Conservation (phyloP, 1,140 invertebrate genomes). For the Wiebesia pumilae region DNA sequence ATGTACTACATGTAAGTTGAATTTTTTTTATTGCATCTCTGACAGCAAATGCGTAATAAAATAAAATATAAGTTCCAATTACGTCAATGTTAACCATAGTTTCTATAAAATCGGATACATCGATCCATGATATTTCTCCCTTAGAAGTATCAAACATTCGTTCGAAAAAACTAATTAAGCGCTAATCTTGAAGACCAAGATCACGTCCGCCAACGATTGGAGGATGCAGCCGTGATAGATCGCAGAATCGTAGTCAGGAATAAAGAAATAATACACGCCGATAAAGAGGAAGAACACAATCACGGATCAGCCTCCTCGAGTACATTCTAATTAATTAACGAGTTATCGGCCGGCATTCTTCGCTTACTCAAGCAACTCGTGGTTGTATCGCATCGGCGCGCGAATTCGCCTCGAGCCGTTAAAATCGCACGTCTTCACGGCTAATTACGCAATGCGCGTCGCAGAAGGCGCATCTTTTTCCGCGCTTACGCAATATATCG, state of each 20-base stretch:
- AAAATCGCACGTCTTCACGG: constrained; percentile 16
- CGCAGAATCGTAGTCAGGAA: neutral
- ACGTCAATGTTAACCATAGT: neutral
- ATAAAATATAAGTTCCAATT: neutral
- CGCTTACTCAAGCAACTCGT: neutral
- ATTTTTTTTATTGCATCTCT: neutral
- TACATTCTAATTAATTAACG: constrained; percentile 34
- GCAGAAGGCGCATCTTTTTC: constrained; percentile 33
- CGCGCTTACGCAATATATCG: constrained; percentile 34
- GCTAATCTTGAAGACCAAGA: neutral
- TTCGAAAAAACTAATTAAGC: neutral
- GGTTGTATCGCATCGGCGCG: too few species aligned
- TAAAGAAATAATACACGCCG: neutral
- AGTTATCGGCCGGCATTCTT: constrained; percentile 33
- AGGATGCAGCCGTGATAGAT: neutral
- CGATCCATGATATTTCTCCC: neutral
- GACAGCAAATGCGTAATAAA: neutral
- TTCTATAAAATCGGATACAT: neutral
- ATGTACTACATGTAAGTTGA: neutral
- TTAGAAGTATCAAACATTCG: neutral
- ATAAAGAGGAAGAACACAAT: neutral
- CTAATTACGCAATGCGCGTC: constrained; percentile 33
- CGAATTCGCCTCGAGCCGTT: constrained; percentile 10
- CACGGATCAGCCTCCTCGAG: neutral
- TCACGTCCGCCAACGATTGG: neutral